Evolutionary conservation across 2,797 vertebrate genomes (phyloP), one percentile per base, ranked within the genome.

Genomic region (Danio jaintianensis): DNA sequence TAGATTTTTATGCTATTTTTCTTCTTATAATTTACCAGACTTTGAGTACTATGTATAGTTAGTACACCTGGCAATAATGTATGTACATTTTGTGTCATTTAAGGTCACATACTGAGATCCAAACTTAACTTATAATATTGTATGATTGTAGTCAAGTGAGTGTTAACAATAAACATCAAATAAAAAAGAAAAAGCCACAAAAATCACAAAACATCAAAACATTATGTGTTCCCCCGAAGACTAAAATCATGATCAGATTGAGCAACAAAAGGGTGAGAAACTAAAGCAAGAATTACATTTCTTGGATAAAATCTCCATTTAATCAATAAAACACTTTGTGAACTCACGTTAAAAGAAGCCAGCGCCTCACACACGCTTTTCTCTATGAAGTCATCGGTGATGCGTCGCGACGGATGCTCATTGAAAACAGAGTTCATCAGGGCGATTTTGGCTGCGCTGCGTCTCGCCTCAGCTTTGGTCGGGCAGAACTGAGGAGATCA

Each of bases 341-440:
- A 11, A 89, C 96, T 96, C 85, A 98, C 98, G 0, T 98, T 98
- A 90, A 97, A 99, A 22, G 97, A 97, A 0, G 97, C 96, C 86
- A 99, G 91, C 0, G 98, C 98, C 87, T 99, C 98, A 0, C 93
- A 95, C 59, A 99, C 97, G 0, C 98, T 99, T 92, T 98, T 98
- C 94, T 99, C 98, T 0, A 99, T 99, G 88, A 99, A 99, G 47
- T 97, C 96, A 1, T 99, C 96, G 0, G 97, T 97, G 90, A 99
- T 99, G 70, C 97, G 93, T 16, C 98, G 95, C 0, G 97, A 98
- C 0, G 98, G 98, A 64, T 99, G 98, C 78, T 99, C 98, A 0
- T 99, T 99, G 85, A 99, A 99, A 61, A 99, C 97, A 0, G 98
- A 99, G 89, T 98, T 99, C 98, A 99, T 99, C 40, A 99, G 90